A percentile compares a stretch with the other conserved stretches of the same genome.
Evolutionary conservation across 1,140 invertebrate genomes (phyloP).

Genomic region (Ephestia elutella): DNA sequence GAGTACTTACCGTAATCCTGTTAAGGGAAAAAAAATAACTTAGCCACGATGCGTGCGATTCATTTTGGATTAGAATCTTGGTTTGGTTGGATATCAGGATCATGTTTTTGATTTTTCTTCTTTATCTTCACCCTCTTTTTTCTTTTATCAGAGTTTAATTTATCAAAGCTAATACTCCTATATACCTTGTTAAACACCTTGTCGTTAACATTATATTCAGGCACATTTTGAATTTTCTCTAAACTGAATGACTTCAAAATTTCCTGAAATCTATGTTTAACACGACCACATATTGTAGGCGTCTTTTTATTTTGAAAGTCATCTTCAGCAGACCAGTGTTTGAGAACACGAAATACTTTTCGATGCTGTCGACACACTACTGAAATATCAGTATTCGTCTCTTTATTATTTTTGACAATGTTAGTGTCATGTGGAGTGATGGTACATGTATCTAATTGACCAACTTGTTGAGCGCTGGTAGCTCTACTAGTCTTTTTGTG

Average conservation of each 20-base stretch:
- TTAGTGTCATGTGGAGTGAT: neutral
- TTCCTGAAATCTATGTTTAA: neutral
- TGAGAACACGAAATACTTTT: conserved; percentile 19
- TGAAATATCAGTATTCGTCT: conserved; percentile 15
- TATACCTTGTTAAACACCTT: conserved; percentile 20
- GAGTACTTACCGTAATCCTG: conserved; percentile 10
- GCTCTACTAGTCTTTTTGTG: conserved; percentile 16
- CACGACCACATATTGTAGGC: neutral
- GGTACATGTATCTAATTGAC: conserved; percentile 14
- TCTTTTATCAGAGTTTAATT: conserved; percentile 2
- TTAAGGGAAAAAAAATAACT: neutral
- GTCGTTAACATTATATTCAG: conserved; percentile 10
- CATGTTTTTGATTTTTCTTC: conserved; percentile 6
- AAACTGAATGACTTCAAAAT: conserved; percentile 10
- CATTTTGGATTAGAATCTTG: neutral
- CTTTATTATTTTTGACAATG: conserved; percentile 17
- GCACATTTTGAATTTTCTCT: conserved; percentile 26
- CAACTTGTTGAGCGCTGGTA: conserved; percentile 12
- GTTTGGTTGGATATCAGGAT: neutral
- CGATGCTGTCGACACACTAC: conserved; percentile 27
- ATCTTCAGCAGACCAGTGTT: conserved; percentile 16
- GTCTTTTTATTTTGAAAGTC: neutral
- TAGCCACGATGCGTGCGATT: neutral
- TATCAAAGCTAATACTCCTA: conserved; percentile 16
- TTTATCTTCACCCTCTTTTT: neutral